phyloP scores from a whole-genome alignment of 2,888 invertebrate species.

The Philaethria dido region DNA sequence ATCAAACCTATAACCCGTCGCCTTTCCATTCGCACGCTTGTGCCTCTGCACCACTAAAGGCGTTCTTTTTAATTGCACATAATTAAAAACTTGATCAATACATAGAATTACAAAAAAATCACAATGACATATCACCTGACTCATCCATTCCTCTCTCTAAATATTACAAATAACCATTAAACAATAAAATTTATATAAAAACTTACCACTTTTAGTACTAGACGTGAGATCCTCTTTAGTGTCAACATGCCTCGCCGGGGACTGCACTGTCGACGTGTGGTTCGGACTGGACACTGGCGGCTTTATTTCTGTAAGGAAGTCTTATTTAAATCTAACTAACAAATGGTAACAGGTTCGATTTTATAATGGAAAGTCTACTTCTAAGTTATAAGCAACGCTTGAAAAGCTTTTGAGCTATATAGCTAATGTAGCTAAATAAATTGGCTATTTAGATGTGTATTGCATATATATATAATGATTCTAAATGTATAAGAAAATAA shows the following conservation, averaged over 20 bases:
- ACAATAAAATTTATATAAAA: neutral
- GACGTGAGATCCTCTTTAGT: conserved; percentile 64
- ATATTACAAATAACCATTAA: too few relatives aligned
- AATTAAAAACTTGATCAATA: too few relatives aligned
- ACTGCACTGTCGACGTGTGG: conserved; percentile 58
- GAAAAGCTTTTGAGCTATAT: neutral
- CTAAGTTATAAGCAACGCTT: neutral
- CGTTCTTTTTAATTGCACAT: too few relatives aligned
- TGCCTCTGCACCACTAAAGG: too few relatives aligned
- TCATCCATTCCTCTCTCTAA: too few relatives aligned
- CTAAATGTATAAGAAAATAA: neutral
- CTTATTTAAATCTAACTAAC: neutral
- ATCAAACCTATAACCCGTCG: too few relatives aligned
- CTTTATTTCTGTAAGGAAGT: conserved; percentile 63
- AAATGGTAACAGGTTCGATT: neutral
- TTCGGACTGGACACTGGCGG: conserved; percentile 68
- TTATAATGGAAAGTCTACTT: too few relatives aligned
- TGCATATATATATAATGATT: neutral
- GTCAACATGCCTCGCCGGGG: conserved; percentile 61
- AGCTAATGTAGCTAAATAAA: neutral
- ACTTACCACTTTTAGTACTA: conserved; percentile 69
- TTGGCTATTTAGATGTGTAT: neutral
- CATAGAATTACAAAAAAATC: too few relatives aligned
- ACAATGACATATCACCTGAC: too few relatives aligned
- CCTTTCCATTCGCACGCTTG: too few relatives aligned